Conservation (phyloP, 2,113 vertebrate species). For the Bujurquina vittata region DNA sequence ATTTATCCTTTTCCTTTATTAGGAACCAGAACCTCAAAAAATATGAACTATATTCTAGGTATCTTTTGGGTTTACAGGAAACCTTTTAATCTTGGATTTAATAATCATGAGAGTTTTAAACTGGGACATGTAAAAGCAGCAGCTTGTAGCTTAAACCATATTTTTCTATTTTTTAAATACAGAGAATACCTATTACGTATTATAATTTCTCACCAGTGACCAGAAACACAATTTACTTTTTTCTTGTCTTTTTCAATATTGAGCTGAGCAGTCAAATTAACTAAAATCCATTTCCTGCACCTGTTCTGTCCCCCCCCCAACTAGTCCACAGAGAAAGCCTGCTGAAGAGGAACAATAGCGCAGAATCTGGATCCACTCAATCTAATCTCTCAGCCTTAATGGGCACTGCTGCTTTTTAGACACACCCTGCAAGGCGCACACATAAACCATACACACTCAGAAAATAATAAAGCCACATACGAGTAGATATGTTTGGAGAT, state of each 20-base stretch:
- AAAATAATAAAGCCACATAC: neutral
- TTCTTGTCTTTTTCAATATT: neutral
- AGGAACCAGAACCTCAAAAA: neutral
- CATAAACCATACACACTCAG: constrained; percentile 6
- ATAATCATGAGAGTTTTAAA: neutral
- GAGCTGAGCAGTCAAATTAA: constrained; percentile 36
- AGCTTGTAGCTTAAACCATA: neutral
- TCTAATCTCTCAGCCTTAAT: constrained; percentile 70
- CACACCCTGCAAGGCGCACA: constrained; percentile 51
- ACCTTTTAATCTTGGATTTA: neutral
- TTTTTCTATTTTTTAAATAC: neutral
- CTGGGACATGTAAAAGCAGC: neutral
- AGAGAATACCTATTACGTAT: neutral
- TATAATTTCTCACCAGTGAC: neutral
- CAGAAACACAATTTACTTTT: constrained; percentile 1
- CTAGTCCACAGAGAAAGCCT: constrained; percentile 27
- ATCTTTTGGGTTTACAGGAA: neutral
- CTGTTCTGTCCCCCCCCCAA: neutral
- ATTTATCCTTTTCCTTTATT: neutral
- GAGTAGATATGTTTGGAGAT: neutral
- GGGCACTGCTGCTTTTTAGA: constrained; percentile 57
- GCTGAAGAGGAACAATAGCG: constrained; percentile 55
- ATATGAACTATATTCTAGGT: rapidly evolving
- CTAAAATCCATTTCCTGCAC: constrained; percentile 55
- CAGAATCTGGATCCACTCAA: constrained; percentile 70